phyloP scores from a whole-genome alignment of 2,113 vertebrate species.

The Gasterosteus aculeatus region DNA sequence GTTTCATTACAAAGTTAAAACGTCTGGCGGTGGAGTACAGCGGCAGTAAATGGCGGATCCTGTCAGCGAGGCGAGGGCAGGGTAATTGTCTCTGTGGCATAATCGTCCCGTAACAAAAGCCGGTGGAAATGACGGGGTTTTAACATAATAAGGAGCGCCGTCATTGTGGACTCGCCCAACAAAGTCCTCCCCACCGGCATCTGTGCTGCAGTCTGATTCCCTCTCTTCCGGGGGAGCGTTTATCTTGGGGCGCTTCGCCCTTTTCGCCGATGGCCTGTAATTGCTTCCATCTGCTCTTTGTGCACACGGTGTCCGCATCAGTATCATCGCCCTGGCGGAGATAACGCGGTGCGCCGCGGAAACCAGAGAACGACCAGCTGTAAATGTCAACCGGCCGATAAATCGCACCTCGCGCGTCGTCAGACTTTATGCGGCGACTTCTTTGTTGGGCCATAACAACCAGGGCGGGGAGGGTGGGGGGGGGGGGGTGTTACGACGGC shows the following conservation, averaged over 20 bases:
- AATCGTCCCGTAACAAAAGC: conserved; percentile 75
- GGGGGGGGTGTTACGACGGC: no score
- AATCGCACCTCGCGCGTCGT: conserved; percentile 9
- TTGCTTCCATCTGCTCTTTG: conserved; percentile 66
- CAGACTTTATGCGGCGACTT: neutral
- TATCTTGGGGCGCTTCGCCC: conserved; percentile 49
- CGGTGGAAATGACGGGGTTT: conserved; percentile 68
- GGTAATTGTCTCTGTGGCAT: conserved; percentile 71
- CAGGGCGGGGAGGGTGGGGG: neutral
- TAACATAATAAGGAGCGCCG: conserved; percentile 67
- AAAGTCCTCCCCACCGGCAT: conserved; percentile 44
- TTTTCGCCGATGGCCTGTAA: conserved; percentile 57
- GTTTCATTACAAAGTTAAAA: conserved; percentile 66
- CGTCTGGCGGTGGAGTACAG: conserved; percentile 53
- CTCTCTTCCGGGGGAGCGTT: conserved; percentile 40
- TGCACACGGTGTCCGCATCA: conserved; percentile 15
- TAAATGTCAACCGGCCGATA: conserved; percentile 36
- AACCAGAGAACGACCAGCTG: conserved; percentile 14
- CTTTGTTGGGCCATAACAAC: conserved; percentile 19
- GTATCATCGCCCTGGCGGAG: conserved; percentile 26
- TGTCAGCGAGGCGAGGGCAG: conserved; percentile 58
- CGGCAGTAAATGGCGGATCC: conserved; percentile 72
- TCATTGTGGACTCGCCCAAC: conserved; percentile 44
- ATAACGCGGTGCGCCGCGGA: conserved; percentile 5
- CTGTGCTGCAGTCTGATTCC: conserved; percentile 45